Evolutionary conservation across 2,113 vertebrate species (phyloP).

Genomic region (Seriola dumerili): DNA sequence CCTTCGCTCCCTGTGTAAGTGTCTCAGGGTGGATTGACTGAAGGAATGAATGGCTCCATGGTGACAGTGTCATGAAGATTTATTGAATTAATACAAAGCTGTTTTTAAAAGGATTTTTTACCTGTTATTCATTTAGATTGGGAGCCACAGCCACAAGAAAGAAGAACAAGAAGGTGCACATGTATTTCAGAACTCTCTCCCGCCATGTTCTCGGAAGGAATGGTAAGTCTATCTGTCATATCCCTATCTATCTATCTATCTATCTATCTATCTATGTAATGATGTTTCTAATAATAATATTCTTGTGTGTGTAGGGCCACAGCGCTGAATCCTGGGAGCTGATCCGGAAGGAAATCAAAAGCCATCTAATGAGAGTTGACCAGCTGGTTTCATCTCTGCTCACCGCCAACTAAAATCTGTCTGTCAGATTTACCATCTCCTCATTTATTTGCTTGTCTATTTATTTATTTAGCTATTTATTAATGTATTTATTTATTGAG

Average conservation of each 20-base stretch:
- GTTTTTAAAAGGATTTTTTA: background rate
- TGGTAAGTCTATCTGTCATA: slow-evolving; percentile 44
- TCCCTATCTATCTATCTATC: background rate
- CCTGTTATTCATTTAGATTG: slow-evolving; percentile 1
- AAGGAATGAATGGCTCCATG: no score
- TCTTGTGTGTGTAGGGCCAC: slow-evolving; percentile 58
- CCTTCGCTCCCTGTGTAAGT: slow-evolving; percentile 76
- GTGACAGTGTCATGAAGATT: background rate
- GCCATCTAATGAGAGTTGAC: slow-evolving; percentile 56
- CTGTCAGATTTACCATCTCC: background rate
- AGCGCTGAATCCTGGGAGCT: slow-evolving; percentile 75
- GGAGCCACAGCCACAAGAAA: slow-evolving; percentile 31
- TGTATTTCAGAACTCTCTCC: slow-evolving; percentile 74
- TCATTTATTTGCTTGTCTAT: background rate
- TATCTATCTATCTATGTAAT: background rate
- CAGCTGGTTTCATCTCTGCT: slow-evolving; percentile 49
- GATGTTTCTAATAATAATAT: accelerated
- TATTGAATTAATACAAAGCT: background rate
- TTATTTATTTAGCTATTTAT: slow-evolving; percentile 5
- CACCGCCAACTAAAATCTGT: slow-evolving; percentile 2
- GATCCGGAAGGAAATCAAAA: slow-evolving; percentile 63
- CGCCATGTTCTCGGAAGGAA: slow-evolving; percentile 9
- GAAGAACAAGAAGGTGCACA: slow-evolving; percentile 63
- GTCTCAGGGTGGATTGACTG: background rate
- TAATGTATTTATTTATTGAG: slow-evolving; percentile 4